Evolutionary conservation across 1,140 invertebrate genomes (phyloP).

Genomic region (Hetaerina americana): DNA sequence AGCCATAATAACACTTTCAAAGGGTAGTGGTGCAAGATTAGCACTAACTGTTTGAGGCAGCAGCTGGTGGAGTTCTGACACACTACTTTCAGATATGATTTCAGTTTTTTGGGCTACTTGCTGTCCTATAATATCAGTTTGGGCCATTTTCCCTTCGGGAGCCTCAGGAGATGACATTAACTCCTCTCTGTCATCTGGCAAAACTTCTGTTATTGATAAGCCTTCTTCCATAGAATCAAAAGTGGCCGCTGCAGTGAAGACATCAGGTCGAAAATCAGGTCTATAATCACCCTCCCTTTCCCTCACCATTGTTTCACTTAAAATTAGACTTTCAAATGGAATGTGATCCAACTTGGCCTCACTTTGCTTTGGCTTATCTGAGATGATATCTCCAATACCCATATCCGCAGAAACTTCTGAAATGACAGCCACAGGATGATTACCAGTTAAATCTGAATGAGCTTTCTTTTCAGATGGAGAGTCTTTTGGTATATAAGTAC

Average conservation of each 20-base stretch:
- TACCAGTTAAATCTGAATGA: conserved; percentile 31
- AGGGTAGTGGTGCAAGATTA: conserved; percentile 6
- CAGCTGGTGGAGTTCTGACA: background rate
- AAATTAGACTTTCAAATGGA: conserved; percentile 13
- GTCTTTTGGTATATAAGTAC: conserved; percentile 21
- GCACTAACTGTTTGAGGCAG: background rate
- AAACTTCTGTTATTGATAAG: conserved; percentile 16
- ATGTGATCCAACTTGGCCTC: conserved; percentile 27
- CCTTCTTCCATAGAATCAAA: conserved; percentile 8
- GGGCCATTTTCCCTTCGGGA: background rate
- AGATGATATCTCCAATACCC: conserved; percentile 24
- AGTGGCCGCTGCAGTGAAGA: background rate
- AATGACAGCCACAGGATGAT: conserved; percentile 34
- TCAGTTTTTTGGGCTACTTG: background rate
- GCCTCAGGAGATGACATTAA: conserved; percentile 4
- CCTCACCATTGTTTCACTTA: conserved; percentile 19
- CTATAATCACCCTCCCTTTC: conserved; percentile 19
- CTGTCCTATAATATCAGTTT: background rate
- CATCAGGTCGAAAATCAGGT: conserved; percentile 11
- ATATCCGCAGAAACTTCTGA: conserved; percentile 32
- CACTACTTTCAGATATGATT: background rate
- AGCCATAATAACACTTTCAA: background rate
- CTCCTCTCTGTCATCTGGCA: background rate
- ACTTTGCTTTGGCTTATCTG: conserved; percentile 23
- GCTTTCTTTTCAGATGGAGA: conserved; percentile 24